These are phyloP conservation scores for Tetramorium simillimum DNA, from an alignment of 1,140 invertebrate species.

Conservation along the genomic window DNA sequence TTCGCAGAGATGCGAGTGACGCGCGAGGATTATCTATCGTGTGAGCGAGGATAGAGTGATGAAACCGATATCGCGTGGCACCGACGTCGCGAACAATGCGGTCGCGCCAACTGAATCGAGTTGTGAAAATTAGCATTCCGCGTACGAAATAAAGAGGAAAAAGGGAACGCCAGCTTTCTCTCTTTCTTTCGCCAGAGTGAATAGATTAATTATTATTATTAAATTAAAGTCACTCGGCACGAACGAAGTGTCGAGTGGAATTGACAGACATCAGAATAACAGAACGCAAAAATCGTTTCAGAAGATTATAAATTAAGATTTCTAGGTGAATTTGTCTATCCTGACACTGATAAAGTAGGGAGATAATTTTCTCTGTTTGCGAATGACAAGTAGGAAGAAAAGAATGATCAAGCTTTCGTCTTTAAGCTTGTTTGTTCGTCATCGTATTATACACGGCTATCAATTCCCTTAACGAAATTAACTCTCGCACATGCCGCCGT, in stretches of 20 bases:
- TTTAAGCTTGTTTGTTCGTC: background rate
- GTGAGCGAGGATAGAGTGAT: background rate
- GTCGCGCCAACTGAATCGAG: constrained; percentile 29
- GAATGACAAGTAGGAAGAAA: background rate
- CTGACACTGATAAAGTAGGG: background rate
- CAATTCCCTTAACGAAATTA: constrained; percentile 4
- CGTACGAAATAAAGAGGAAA: background rate
- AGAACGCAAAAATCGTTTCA: constrained; percentile 55
- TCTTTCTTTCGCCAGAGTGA: background rate
- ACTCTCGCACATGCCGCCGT: background rate
- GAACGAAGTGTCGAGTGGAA: constrained; percentile 53
- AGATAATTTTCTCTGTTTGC: background rate
- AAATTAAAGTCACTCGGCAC: constrained; percentile 30
- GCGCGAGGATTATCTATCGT: constrained; percentile 43
- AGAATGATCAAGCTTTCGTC: background rate
- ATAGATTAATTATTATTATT: constrained; percentile 39
- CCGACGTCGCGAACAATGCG: background rate
- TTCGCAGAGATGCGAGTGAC: background rate
- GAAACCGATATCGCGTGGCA: constrained; percentile 8
- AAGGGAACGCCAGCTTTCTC: too few relatives aligned
- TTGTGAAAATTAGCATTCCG: background rate
- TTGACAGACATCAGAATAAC: constrained; percentile 57
- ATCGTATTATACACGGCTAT: background rate
- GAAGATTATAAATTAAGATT: constrained; percentile 39
- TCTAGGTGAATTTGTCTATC: background rate